Percentiles rank a stretch among this genome's conserved stretches.
Evolutionary conservation across 2,888 invertebrate genomes (phyloP).

Genomic region (Sinhomidia bicolor): DNA sequence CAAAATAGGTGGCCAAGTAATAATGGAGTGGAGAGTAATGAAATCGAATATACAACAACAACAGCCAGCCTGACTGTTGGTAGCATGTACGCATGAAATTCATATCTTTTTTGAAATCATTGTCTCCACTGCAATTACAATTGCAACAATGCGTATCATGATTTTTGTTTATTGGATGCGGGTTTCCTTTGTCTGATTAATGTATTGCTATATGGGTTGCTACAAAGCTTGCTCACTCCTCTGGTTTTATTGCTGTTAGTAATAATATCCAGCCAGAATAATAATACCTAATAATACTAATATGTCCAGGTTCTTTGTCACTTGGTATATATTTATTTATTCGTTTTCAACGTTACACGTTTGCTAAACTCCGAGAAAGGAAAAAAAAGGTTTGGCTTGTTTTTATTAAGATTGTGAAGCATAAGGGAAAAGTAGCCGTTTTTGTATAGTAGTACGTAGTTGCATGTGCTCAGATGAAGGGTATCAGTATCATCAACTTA

Average conservation of each 20-base stretch:
- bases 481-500: background rate
- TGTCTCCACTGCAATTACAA: slow-evolving; percentile 19
- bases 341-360: background rate
- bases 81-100: background rate
- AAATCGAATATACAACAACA: slow-evolving; percentile 64
- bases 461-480: background rate
- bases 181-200: background rate
- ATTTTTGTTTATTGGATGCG: background rate
- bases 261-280: too few species aligned
- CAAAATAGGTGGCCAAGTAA: slow-evolving; percentile 24
- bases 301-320: background rate
- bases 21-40: slow-evolving; percentile 45
- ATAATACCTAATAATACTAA: too few species aligned
- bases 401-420: slow-evolving; percentile 16
- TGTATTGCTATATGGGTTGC: background rate
- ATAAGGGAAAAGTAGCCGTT: slow-evolving; percentile 11
- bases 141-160: background rate
- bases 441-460: too few species aligned
- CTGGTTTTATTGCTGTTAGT: background rate
- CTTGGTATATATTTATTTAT: background rate
- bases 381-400: slow-evolving; percentile 57
- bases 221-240: background rate
- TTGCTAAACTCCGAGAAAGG: slow-evolving; percentile 54
- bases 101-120: slow-evolving; percentile 29
- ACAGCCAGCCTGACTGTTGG: background rate